phyloP scores from a whole-genome alignment of 2,888 invertebrate genomes.

The Acrobasis suavella region DNA sequence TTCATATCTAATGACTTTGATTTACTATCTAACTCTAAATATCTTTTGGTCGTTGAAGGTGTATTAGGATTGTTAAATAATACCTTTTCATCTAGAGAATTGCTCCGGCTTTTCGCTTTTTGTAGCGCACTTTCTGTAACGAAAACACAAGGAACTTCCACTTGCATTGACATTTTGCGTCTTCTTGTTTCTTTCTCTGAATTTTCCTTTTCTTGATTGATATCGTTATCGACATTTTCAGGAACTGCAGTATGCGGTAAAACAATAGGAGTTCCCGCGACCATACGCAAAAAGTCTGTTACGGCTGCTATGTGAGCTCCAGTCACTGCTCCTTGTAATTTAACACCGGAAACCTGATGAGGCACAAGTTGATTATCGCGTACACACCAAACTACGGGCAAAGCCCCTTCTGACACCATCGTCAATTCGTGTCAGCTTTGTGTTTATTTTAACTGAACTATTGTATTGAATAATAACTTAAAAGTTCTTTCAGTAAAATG shows the following conservation, averaged over 20 bases:
- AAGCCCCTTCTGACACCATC: conserved; percentile 84
- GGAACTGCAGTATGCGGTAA: conserved; percentile 74
- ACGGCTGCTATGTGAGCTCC: conserved; percentile 86
- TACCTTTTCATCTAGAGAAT: conserved; percentile 74
- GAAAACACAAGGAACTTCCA: conserved; percentile 80
- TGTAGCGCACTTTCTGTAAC: conserved; percentile 75
- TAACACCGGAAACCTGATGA: conserved; percentile 85
- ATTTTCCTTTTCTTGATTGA: conserved; percentile 72
- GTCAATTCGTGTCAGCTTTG: conserved; percentile 53
- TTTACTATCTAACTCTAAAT: conserved; percentile 60
- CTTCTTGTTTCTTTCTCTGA: conserved; percentile 51
- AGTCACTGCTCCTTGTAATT: conserved; percentile 85
- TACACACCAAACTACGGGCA: conserved; percentile 86
- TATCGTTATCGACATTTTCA: conserved; percentile 69
- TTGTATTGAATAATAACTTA: conserved; percentile 21
- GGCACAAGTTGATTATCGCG: conserved; percentile 87
- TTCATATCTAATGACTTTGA: conserved; percentile 60
- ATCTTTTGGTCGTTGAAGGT: conserved; percentile 55
- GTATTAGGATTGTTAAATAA: conserved; percentile 63
- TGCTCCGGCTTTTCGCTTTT: conserved; percentile 72
- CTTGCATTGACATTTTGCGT: conserved; percentile 80
- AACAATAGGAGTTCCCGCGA: conserved; percentile 84
- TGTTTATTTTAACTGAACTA: conserved; percentile 19
- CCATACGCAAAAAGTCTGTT: conserved; percentile 84
- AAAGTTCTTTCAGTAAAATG: conserved; percentile 24